Evolutionary conservation across 2,113 vertebrate species (phyloP).

Genomic region (Colius striatus): DNA sequence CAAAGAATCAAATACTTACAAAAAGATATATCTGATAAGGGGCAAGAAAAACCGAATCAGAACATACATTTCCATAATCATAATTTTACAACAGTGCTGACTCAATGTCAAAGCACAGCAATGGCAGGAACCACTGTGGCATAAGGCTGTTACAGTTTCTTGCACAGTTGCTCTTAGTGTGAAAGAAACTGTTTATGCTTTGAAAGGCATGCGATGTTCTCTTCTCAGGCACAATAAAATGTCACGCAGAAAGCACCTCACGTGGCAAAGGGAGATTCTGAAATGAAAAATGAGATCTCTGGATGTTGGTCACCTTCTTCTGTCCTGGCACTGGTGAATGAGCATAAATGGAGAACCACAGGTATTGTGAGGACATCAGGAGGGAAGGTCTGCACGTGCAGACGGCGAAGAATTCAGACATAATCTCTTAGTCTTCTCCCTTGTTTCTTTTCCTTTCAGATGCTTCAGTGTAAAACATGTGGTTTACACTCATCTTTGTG

Average conservation of each 20-base stretch:
- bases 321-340: neutral
- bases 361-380: neutral
- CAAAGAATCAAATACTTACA: neutral
- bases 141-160: neutral
- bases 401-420: slow-evolving; percentile 58
- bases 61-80: neutral
- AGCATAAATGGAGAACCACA: neutral
- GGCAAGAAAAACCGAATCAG: neutral
- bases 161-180: neutral
- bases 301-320: neutral
- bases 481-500: slow-evolving; percentile 58
- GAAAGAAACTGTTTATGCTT: neutral
- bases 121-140: neutral
- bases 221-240: neutral
- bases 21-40: neutral
- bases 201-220: neutral
- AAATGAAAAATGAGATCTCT: neutral
- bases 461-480: slow-evolving; percentile 29
- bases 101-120: neutral
- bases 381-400: neutral
- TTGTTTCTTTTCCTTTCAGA: slow-evolving; percentile 47
- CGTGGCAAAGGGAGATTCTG: neutral
- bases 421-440: neutral
- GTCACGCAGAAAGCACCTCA: neutral
- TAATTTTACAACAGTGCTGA: neutral